A percentile compares a stretch with the other conserved stretches of the same genome.
Conservation (phyloP, 92 coral and sea anemone genomes). For the Plumapathes pennacea region DNA sequence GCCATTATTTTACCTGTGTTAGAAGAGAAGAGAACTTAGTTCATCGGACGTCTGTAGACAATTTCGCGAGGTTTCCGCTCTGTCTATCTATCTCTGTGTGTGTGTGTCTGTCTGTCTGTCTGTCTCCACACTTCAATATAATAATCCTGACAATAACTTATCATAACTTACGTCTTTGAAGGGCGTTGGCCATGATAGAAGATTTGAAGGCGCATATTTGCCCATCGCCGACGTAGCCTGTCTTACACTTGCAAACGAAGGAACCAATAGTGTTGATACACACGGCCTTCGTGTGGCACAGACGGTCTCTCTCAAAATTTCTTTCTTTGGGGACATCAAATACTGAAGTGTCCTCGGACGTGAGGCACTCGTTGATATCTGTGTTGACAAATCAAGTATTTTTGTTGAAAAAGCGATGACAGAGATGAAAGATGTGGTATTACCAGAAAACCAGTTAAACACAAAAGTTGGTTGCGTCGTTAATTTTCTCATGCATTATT, state of each 20-base stretch:
- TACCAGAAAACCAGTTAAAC: not conserved
- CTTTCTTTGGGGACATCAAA: conserved; percentile 56
- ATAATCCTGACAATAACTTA: too few species aligned
- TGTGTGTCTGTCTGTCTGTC: too few species aligned
- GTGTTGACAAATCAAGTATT: conserved; percentile 15
- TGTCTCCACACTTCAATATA: too few species aligned
- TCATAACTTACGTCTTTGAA: conserved; percentile 77
- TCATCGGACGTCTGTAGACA: too few species aligned
- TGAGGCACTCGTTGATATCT: conserved; percentile 82
- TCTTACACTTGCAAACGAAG: conserved; percentile 77
- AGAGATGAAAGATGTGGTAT: not conserved
- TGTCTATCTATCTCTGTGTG: too few species aligned
- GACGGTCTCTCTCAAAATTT: conserved; percentile 22
- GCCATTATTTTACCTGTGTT: conserved; percentile 27
- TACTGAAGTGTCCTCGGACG: conserved; percentile 29
- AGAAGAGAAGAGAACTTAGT: not conserved
- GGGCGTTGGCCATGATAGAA: conserved; percentile 25
- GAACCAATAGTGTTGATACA: conserved; percentile 86
- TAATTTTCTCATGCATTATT: too few species aligned
- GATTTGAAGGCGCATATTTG: conserved; percentile 58
- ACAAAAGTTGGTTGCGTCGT: too few species aligned
- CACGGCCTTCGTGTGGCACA: conserved; percentile 72
- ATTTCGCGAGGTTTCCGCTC: too few species aligned
- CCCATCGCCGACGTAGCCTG: conserved; percentile 91
- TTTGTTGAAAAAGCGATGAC: too few species aligned